Evolutionary conservation across 2,113 vertebrate species (phyloP), one percentile per base, ranked within the genome.

Genomic region (Herpetotheres cachinnans): DNA sequence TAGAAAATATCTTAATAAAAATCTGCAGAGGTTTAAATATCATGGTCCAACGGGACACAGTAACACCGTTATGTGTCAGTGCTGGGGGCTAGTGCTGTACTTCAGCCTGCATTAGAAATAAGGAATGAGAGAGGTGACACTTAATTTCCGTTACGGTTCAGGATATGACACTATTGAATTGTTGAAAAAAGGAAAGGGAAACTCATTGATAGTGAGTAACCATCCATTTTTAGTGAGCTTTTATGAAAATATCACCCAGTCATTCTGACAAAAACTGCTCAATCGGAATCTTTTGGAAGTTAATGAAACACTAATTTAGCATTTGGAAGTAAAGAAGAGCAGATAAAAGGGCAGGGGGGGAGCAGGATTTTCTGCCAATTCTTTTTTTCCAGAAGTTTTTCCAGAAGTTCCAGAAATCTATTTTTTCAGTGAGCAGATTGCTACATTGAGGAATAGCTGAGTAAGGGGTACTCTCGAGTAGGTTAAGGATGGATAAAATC

Each of bases 141-240:
- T 9, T 19, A 11, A 5, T 66, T 97, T 86, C 89, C 36, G 0
- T 47, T 47, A 3, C 5, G 2, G 61, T 1, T 74, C 96, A 95
- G 97, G 97, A 96, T 94, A 21, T 97, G 96, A 97, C 95, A 92
- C 19, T 36, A 7, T 7, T 11, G 95, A 69, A 85, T 91, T 96
- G 95, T 61, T 91, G 89, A 84, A 17, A n/a, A 79, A 5, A 96
- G 96, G 96, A 97, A 97, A 69, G 83, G 97, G 97, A 97, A 97
- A 69, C 90, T 62, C 94, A 94, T 91, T 44, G 52, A 59, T 71
- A 61, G 13, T 79, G 95, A 96, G 90, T 71, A 95, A 95, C 38
- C 10, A 1, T 27, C 65, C 30, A 3, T 13, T 87, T 78, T 59
- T 42, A 62, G 82, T 29, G 63, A 73, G 72, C 63, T 36, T 34